Evolutionary conservation across 2,888 invertebrate species (phyloP).

Genomic region (Amorpha juglandis): DNA sequence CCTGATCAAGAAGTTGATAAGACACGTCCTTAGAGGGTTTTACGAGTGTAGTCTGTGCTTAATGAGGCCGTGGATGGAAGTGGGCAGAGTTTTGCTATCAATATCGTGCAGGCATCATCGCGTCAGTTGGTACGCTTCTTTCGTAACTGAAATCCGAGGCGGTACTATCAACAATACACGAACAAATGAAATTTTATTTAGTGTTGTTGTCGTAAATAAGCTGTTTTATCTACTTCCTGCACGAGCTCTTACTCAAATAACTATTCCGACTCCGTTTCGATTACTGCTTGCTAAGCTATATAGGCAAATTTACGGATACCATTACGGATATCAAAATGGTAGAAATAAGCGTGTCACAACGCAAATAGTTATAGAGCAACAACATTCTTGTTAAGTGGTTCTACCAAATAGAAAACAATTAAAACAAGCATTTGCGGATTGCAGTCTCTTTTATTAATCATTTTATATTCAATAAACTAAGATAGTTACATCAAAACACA

Average conservation of each 20-base stretch:
- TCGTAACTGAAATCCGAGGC: constrained; percentile 26
- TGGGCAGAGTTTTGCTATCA: constrained; percentile 42
- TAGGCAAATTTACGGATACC: neutral
- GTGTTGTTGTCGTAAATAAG: constrained; percentile 13
- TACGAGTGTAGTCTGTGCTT: constrained; percentile 51
- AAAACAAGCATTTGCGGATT: constrained; percentile 58
- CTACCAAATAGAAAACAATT: no score
- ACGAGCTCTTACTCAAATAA: constrained; percentile 10
- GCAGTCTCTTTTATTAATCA: constrained; percentile 77
- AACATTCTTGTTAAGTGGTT: neutral
- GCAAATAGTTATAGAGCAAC: neutral
- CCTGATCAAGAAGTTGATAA: constrained; percentile 67
- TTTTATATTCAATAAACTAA: constrained; percentile 74
- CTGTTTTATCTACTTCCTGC: constrained; percentile 24
- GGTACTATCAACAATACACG: constrained; percentile 34
- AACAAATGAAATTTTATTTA: constrained; percentile 26
- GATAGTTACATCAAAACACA: constrained; percentile 79
- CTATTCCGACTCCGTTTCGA: neutral
- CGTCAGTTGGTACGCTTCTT: constrained; percentile 10
- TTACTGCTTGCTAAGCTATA: constrained; percentile 4
- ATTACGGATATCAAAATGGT: neutral
- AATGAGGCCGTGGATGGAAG: constrained; percentile 43
- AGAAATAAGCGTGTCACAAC: no score
- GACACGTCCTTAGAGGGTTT: constrained; percentile 61
- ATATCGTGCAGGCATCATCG: constrained; percentile 37